Base-by-base conservation (phyloP, 1,140 invertebrate species). In the Ceratina japonica region DNA sequence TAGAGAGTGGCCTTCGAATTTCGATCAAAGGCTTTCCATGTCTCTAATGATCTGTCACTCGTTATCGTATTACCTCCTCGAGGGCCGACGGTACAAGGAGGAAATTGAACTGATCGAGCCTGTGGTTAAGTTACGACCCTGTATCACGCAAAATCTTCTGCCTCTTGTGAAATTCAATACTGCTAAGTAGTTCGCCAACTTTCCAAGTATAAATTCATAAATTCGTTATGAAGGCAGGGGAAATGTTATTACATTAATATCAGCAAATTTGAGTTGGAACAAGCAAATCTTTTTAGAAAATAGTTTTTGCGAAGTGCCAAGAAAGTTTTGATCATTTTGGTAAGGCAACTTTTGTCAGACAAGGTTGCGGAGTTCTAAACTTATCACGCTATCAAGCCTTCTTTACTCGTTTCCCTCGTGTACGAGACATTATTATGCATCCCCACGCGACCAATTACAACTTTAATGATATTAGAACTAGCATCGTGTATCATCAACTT, bases 31-130 rank as follows among this genome's bases (percentile, higher is more conserved):
- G 61, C 37, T 59, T 65, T 74, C n/a, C 70, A 70, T 65, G 76
- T 51, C 52, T n/a, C 52, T 27, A 65, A 79, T 49, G 54, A 68
- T 68, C 75, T 54, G 44, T 59, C 64, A n/a, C 54, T 75, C 71
- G 72, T 80, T 80, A 80, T 75, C 63, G n/a, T 20, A 62, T 68
- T 80, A 68, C 77, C n/a, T 54, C 0, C 10, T 62, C 12, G 22
- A 44, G 16, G 37, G 63, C 13, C 13, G 8, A 37, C 12, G n/a
- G 56, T n/a, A 65, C 3, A 62, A 13, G 20, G 22, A 68, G 72
- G 49, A 75, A 61, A 80, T 80, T 69, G 27, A 72, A 72, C 15
- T n/a, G 44, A 73, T 75, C 72, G 72, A 68, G 10, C 15, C 44
- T 4, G 5, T 44, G 5, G 56, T 62, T 49, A 62, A 80, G 27